A percentile compares a stretch with the other conserved stretches of the same genome.
phyloP scores from a whole-genome alignment of 2,888 invertebrate genomes.

The Agonopterix subpropinquella region DNA sequence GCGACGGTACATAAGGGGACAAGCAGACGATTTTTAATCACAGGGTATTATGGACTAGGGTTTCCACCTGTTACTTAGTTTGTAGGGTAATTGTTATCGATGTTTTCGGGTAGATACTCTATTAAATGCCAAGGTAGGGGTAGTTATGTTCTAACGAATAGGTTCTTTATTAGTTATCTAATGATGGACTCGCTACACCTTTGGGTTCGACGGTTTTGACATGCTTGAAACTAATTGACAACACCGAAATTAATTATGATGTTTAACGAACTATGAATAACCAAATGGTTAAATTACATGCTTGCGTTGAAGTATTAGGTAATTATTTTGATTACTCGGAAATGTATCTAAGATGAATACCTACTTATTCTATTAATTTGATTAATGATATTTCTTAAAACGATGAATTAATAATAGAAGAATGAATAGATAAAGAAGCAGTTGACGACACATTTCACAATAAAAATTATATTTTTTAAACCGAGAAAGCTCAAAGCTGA shows the following conservation, averaged over 20 bases:
- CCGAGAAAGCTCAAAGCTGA: slow-evolving; percentile 23
- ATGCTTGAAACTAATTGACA: slow-evolving; percentile 38
- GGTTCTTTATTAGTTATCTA: slow-evolving; percentile 42
- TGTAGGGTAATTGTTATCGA: slow-evolving; percentile 7
- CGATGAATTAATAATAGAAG: too few species aligned
- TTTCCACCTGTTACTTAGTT: slow-evolving; percentile 12
- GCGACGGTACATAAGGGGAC: slow-evolving; percentile 68
- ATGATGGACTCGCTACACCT: slow-evolving; percentile 55
- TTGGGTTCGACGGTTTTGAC: slow-evolving; percentile 47
- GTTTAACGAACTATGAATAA: not conserved
- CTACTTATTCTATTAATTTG: too few species aligned
- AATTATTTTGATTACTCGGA: too few species aligned
- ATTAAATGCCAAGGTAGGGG: slow-evolving; percentile 71
- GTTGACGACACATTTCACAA: too few species aligned
- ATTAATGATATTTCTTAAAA: too few species aligned
- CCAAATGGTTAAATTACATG: not conserved
- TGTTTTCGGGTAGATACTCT: slow-evolving; percentile 1
- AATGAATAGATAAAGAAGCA: too few species aligned
- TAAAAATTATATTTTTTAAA: not conserved
- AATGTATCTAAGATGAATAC: too few species aligned
- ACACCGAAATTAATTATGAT: slow-evolving; percentile 24
- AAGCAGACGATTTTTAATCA: slow-evolving; percentile 65
- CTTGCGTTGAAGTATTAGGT: not conserved
- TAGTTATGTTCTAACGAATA: slow-evolving; percentile 37
- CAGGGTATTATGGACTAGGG: slow-evolving; percentile 22